These are phyloP conservation scores for Hydrotaea cyrtoneurina DNA, from an alignment of 2,888 invertebrate genomes.

Conservation along the genomic window DNA sequence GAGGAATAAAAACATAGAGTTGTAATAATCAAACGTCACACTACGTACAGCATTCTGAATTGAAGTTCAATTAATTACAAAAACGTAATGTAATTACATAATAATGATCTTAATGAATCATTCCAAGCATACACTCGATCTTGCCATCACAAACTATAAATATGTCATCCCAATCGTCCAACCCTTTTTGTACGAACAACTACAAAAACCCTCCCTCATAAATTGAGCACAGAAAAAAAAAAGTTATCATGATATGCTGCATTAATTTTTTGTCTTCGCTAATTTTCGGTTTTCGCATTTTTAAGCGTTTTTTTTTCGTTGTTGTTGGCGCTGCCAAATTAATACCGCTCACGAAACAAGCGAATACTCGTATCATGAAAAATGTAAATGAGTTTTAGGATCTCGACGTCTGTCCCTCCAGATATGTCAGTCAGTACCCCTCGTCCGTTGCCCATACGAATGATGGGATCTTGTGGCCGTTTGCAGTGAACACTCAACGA, in stretches of 20 bases:
- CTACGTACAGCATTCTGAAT: no score
- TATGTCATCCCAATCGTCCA: background rate
- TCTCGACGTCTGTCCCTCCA: background rate
- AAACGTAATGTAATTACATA: no score
- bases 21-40: no score
- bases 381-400: conserved; percentile 60
- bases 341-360: conserved; percentile 49
- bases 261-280: conserved; percentile 60
- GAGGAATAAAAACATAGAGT: no score
- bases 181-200: conserved; percentile 23
- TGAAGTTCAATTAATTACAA: no score
- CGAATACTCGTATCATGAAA: conserved; percentile 57
- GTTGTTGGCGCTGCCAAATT: conserved; percentile 38
- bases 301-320: background rate
- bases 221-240: conserved; percentile 21
- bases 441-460: background rate
- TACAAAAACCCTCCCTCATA: conserved; percentile 60
- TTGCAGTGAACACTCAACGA: background rate
- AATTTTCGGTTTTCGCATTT: conserved; percentile 50
- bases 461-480: background rate
- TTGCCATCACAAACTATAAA: no score
- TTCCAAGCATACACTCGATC: no score
- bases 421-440: background rate
- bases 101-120: no score
- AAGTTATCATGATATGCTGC: conserved; percentile 61